phyloP scores from a whole-genome alignment of 2,888 invertebrate species.

The Drosophila cyrtoloma region DNA sequence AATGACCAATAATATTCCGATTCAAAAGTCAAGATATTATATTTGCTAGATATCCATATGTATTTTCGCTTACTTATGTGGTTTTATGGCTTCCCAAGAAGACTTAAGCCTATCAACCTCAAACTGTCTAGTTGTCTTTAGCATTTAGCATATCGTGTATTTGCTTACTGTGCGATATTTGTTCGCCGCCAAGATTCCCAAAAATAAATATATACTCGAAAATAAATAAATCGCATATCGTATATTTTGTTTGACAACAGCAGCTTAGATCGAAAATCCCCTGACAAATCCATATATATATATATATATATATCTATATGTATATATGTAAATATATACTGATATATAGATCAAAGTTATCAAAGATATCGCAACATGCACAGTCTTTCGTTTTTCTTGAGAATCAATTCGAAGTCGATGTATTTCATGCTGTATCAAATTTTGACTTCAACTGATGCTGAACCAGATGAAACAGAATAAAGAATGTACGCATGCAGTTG shows the following conservation, averaged over 20 bases:
- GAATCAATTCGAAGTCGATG: neutral
- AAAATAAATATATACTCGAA: neutral
- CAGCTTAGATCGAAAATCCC: slow-evolving; percentile 33
- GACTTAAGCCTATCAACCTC: slow-evolving; percentile 64
- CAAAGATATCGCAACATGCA: neutral
- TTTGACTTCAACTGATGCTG: neutral
- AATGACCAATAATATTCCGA: neutral
- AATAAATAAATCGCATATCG: neutral
- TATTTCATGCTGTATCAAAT: neutral
- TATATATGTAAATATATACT: neutral
- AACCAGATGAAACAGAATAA: slow-evolving; percentile 5
- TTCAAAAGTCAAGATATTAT: neutral
- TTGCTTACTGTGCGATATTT: slow-evolving; percentile 1
- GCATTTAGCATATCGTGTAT: slow-evolving; percentile 29
- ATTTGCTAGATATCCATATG: neutral
- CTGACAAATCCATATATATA: slow-evolving; percentile 27
- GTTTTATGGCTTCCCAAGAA: slow-evolving; percentile 31
- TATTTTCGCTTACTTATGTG: slow-evolving; percentile 4
- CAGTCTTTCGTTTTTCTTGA: neutral
- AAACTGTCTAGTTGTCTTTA: slow-evolving; percentile 50
- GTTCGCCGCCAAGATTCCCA: neutral
- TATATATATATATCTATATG: neutral
- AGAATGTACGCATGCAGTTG: neutral
- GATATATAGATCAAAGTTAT: slow-evolving; percentile 9
- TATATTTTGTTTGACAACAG: slow-evolving; percentile 22